A percentile compares a stretch with the other conserved stretches of the same genome.
phyloP scores from a whole-genome alignment of 2,113 vertebrate genomes.

The Istiophorus platypterus region DNA sequence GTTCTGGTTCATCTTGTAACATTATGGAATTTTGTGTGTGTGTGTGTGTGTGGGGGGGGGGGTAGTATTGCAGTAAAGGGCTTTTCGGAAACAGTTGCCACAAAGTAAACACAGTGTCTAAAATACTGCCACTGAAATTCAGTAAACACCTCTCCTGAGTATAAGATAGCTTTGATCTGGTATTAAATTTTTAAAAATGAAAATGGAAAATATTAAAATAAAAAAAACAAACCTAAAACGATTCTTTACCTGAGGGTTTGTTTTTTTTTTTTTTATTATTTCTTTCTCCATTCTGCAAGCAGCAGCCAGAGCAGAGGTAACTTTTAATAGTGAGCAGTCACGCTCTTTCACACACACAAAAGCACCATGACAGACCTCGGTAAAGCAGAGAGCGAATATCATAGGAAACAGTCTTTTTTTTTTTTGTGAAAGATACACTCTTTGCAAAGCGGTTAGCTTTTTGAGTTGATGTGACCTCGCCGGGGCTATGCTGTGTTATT shows the following conservation, averaged over 20 bases:
- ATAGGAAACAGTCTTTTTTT: not conserved
- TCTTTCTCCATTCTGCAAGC: not conserved
- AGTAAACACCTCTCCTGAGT: not conserved
- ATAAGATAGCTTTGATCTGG: not conserved
- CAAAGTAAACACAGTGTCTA: too few relatives aligned
- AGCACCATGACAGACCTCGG: slow-evolving; percentile 11
- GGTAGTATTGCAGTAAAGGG: too few relatives aligned
- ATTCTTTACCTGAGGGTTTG: slow-evolving; percentile 1
- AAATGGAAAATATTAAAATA: not conserved
- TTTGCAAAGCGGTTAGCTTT: slow-evolving; percentile 27
- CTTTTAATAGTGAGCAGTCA: slow-evolving; percentile 29
- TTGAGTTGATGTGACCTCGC: slow-evolving; percentile 53
- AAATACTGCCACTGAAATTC: not conserved
- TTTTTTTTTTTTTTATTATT: not conserved
- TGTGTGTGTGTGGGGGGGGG: too few relatives aligned
- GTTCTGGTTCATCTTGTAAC: not conserved
- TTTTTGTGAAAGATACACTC: slow-evolving; percentile 17
- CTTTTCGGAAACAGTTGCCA: not conserved
- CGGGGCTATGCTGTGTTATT: slow-evolving; percentile 40
- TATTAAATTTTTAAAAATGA: not conserved
- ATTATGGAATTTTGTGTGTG: too few relatives aligned
- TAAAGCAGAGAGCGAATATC: slow-evolving; percentile 25
- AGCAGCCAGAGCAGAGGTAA: not conserved
- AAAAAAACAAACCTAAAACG: not conserved
- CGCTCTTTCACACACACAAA: not conserved